Evolutionary conservation across 1,140 invertebrate species (phyloP).

Genomic region (Metopolophium dirhodum): DNA sequence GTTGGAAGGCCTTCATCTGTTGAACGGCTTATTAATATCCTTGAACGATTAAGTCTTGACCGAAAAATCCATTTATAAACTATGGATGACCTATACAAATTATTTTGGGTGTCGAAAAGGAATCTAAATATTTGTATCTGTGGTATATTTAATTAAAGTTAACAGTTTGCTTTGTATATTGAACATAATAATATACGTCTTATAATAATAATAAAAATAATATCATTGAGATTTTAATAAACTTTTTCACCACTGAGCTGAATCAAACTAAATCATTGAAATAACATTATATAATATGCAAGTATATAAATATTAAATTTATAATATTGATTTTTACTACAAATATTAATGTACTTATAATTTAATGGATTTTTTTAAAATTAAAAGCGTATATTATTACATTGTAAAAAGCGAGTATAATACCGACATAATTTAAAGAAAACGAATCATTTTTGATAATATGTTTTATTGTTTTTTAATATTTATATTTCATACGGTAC

Average conservation of each 20-base stretch:
- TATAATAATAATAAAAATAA: not conserved
- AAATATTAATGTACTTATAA: not conserved
- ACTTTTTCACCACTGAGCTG: too few relatives aligned
- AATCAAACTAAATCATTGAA: too few relatives aligned
- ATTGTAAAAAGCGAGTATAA: not conserved
- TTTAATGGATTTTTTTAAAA: not conserved
- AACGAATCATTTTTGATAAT: not conserved
- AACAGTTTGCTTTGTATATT: not conserved
- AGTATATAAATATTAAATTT: too few relatives aligned
- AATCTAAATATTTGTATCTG: not conserved
- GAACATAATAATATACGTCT: not conserved
- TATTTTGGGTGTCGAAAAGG: not conserved
- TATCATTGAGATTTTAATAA: too few relatives aligned
- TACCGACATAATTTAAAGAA: not conserved
- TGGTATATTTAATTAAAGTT: not conserved
- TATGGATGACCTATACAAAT: not conserved
- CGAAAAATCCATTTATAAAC: not conserved
- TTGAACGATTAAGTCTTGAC: slow-evolving; percentile 3
- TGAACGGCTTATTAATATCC: not conserved
- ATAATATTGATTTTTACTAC: too few relatives aligned
- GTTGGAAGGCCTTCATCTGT: not conserved
- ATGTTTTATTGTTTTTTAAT: not conserved
- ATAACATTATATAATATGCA: too few relatives aligned
- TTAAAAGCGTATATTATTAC: not conserved
- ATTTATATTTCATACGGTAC: not conserved